phyloP scores from a whole-genome alignment of 2,113 vertebrate species.

The Upupa epops region DNA sequence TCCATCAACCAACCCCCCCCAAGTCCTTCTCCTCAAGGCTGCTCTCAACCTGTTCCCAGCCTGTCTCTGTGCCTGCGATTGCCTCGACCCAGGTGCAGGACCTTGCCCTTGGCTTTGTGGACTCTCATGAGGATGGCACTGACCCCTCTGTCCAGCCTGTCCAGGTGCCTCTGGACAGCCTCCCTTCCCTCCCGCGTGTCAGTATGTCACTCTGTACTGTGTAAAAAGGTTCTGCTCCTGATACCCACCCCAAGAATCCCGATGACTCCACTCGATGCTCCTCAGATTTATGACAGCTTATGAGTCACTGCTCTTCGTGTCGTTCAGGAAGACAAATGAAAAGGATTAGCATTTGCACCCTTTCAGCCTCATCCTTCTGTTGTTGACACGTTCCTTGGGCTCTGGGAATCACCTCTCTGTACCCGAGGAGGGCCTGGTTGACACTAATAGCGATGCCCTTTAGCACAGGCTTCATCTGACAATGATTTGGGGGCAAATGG shows the following conservation, averaged over 20 bases:
- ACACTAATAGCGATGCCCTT: not conserved
- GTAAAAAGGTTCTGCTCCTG: not conserved
- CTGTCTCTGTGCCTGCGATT: too few species aligned
- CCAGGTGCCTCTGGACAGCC: too few species aligned
- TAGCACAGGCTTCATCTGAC: not conserved
- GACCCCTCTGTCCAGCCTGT: too few species aligned
- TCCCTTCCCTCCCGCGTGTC: too few species aligned
- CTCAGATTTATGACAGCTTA: conserved; percentile 13
- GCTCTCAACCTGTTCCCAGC: too few species aligned
- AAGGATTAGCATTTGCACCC: not conserved
- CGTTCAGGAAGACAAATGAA: conserved; percentile 6
- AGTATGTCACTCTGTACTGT: too few species aligned
- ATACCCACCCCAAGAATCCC: not conserved
- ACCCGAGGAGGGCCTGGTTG: not conserved
- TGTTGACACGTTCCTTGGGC: not conserved
- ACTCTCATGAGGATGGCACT: too few species aligned
- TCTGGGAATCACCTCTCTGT: not conserved
- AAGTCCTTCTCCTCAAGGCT: too few species aligned
- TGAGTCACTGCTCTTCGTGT: conserved; percentile 13
- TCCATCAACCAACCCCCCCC: too few species aligned
- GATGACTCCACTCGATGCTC: not conserved
- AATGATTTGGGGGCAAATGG: not conserved
- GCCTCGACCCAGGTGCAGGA: too few species aligned
- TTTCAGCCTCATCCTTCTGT: conserved; percentile 9
- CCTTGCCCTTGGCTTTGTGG: too few species aligned